Evolutionary conservation across 30 jellyfish, hydroid and myxozoan genomes (phyloP), one percentile per base, ranked within the genome.

Genomic region (Aurelia aurita): DNA sequence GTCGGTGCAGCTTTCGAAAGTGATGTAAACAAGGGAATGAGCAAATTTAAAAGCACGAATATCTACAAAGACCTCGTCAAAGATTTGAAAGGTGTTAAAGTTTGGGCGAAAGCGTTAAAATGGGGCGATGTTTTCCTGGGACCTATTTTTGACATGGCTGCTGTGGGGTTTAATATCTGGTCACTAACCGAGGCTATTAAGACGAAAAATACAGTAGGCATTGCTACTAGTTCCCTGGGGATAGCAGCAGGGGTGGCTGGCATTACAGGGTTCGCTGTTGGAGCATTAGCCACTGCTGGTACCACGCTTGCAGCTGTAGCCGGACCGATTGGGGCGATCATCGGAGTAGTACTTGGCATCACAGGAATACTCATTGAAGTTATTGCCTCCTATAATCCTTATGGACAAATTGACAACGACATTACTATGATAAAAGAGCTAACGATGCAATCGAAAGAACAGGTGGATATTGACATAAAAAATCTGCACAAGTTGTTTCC

Each of bases 261-360:
- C 11, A 11, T 72, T 5, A 23, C 84, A 19, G 60, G 84, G 26
- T 72, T 72, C 19, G 84, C 84, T 44, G 84, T 72, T 72, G 84
- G 71, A 23, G 84, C 84, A 22, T 16, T 72, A 19, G 84, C 84
- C n/a, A n/a, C 84, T n/a, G 84, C 84, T 39, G 87, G 87, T 26
- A 53, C 74, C 28, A 74, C 87, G 3, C 45, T 74, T 15, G 87
- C 87, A n/a, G 87, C 87, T 3, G 87, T 74, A 13, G 87, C 87
- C 16, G 87, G 87, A 16, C 87, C 87, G 25, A 51, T 74, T 13
- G 87, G 87, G 18, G 87, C 87, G 16, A 58, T 74, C 21, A 27
- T 74, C 0, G 87, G 87, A 3, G 87, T 76, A 19, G 61, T 74
- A 2, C 60, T 74, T 6, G 26, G 87, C 29, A 54, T 74, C 8